A percentile compares a stretch with the other conserved stretches of the same genome.
Conservation (phyloP, 2,113 vertebrate genomes). For the Nymphicus hollandicus region DNA sequence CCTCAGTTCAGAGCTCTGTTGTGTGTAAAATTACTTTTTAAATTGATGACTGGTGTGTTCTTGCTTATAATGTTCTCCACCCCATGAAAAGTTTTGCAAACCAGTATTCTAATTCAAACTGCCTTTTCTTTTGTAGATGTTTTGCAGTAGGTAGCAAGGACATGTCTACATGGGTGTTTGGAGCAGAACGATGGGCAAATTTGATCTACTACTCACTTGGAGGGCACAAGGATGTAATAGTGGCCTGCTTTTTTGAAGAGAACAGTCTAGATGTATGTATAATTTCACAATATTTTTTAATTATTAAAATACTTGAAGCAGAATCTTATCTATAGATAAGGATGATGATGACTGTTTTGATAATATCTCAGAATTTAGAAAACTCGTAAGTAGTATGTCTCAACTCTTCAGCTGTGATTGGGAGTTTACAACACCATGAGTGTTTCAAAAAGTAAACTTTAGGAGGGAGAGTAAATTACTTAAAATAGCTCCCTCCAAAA, state of each 20-base stretch:
- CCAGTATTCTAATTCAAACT: neutral
- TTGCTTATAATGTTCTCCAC: neutral
- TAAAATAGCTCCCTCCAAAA: neutral
- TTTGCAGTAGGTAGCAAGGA: slow-evolving; percentile 96
- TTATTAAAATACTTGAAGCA: neutral
- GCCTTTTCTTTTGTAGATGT: slow-evolving; percentile 74
- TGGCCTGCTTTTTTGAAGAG: slow-evolving; percentile 93
- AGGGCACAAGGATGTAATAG: slow-evolving; percentile 90
- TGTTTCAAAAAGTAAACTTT: neutral
- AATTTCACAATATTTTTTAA: neutral
- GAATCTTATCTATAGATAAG: neutral
- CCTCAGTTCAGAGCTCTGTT: neutral
- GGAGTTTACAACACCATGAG: neutral
- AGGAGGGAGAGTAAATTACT: neutral
- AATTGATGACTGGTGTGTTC: neutral
- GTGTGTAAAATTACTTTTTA: neutral
- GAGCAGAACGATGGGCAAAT: slow-evolving; percentile 93
- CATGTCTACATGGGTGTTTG: slow-evolving; percentile 97
- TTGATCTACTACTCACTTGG: slow-evolving; percentile 92
- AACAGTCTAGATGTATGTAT: slow-evolving; percentile 91
- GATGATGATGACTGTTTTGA: neutral
- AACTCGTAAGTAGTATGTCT: fast-evolving
- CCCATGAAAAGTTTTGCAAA: neutral
- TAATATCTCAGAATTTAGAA: neutral
- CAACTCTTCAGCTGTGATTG: neutral